A percentile compares a stretch with the other conserved stretches of the same genome.
These are phyloP conservation scores for Notodonta ziczac DNA, from an alignment of 2,888 invertebrate species.

Conservation along the genomic window DNA sequence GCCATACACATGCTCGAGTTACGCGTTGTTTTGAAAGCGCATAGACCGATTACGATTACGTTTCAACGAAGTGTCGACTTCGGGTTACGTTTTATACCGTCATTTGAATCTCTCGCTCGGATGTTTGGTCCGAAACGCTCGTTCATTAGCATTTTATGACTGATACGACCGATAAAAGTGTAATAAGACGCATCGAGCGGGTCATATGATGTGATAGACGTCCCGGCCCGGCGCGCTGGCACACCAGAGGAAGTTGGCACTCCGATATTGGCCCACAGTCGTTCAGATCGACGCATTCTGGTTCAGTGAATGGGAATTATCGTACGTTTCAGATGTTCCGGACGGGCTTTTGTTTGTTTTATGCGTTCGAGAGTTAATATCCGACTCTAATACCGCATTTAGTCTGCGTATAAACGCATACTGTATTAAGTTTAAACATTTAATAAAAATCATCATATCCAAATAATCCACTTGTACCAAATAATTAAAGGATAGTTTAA, in stretches of 20 bases:
- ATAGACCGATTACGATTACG: slow-evolving; percentile 77
- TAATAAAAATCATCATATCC: too few relatives aligned
- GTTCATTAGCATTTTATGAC: slow-evolving; percentile 85
- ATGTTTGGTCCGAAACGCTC: slow-evolving; percentile 82
- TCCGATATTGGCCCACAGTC: slow-evolving; percentile 68
- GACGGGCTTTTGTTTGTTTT: slow-evolving; percentile 63
- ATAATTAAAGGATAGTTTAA: too few relatives aligned
- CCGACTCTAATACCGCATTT: slow-evolving; percentile 34
- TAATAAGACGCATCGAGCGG: slow-evolving; percentile 82
- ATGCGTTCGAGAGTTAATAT: slow-evolving; percentile 50
- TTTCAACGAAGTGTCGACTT: slow-evolving; percentile 82
- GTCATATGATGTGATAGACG: slow-evolving; percentile 77
- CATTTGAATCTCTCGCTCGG: slow-evolving; percentile 83
- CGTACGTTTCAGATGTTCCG: slow-evolving; percentile 60
- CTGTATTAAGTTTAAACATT: not conserved
- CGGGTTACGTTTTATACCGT: slow-evolving; percentile 82
- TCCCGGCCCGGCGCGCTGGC: slow-evolving; percentile 65
- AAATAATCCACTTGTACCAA: too few relatives aligned
- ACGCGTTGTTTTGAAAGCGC: slow-evolving; percentile 82
- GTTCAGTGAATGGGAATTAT: slow-evolving; percentile 68
- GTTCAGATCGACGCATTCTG: slow-evolving; percentile 65
- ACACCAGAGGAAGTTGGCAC: slow-evolving; percentile 68
- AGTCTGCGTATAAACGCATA: slow-evolving; percentile 39
- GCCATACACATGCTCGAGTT: slow-evolving; percentile 73
- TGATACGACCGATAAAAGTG: slow-evolving; percentile 83